phyloP scores from a whole-genome alignment of 92 coral and sea anemone genomes.

The Pocillopora meandrina region DNA sequence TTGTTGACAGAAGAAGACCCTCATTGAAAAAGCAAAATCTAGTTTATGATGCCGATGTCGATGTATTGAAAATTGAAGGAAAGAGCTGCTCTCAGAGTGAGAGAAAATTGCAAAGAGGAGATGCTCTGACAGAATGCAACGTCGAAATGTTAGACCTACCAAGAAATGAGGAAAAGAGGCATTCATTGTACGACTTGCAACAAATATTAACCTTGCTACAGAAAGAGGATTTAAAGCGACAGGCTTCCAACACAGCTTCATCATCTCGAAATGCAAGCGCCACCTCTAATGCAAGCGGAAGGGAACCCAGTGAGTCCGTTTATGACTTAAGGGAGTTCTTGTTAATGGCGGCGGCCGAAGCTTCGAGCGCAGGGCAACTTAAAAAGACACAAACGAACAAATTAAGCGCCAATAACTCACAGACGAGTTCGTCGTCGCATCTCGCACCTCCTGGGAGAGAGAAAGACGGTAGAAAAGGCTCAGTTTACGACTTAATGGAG shows the following conservation, averaged over 20 bases:
- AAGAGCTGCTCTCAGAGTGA: conserved; percentile 63
- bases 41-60: conserved; percentile 18
- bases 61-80: conserved; percentile 61
- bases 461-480: conserved; percentile 49
- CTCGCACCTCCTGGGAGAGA: conserved; percentile 21
- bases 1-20: conserved; percentile 37
- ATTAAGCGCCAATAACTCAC: neutral
- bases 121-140: neutral
- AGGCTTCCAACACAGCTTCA: conserved; percentile 5
- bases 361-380: conserved; percentile 1
- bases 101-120: neutral
- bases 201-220: conserved; percentile 71
- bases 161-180: conserved; percentile 45
- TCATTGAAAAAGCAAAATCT: conserved; percentile 50
- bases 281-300: conserved; percentile 16
- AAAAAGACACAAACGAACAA: neutral
- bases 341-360: conserved; percentile 31
- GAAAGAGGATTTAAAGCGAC: conserved; percentile 40
- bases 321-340: conserved; percentile 78
- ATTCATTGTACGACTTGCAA: conserved; percentile 71
- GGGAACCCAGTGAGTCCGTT: conserved; percentile 49
- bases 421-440: neutral
- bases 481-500: conserved; percentile 75
- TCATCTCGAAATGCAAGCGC: conserved; percentile 3
- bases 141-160: conserved; percentile 9